phyloP scores from a whole-genome alignment of 2,113 vertebrate species.

The Pachypanchax playfairii region DNA sequence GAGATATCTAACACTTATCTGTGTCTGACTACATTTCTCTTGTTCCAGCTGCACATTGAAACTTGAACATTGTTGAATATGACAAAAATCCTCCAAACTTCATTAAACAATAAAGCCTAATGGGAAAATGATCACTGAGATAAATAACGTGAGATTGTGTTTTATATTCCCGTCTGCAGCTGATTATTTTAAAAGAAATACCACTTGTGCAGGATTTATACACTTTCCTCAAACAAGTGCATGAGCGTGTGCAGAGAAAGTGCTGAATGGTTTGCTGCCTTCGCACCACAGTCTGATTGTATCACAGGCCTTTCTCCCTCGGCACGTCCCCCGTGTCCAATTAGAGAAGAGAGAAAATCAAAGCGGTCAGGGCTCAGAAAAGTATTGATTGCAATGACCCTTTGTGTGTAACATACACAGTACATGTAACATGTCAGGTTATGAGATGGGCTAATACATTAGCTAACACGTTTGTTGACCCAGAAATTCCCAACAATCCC shows the following conservation, averaged over 20 bases:
- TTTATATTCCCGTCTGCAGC: slow-evolving; percentile 1
- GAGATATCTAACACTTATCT: slow-evolving; percentile 24
- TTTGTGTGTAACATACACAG: slow-evolving; percentile 54
- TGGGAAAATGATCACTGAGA: slow-evolving; percentile 38
- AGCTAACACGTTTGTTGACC: slow-evolving; percentile 63
- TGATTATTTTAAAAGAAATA: not conserved
- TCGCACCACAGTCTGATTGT: slow-evolving; percentile 31
- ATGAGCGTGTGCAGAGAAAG: not conserved
- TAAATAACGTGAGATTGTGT: slow-evolving; percentile 4
- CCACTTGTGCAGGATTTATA: not conserved
- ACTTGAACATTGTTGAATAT: slow-evolving; percentile 50
- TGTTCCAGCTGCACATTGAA: slow-evolving; percentile 28
- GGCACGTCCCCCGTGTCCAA: slow-evolving; percentile 53
- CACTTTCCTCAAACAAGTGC: not conserved
- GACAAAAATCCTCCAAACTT: slow-evolving; percentile 20
- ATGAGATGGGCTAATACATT: slow-evolving; percentile 70
- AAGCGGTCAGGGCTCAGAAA: slow-evolving; percentile 43
- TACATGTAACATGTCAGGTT: slow-evolving; percentile 65
- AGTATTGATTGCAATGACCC: slow-evolving; percentile 65
- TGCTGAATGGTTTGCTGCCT: slow-evolving; percentile 5
- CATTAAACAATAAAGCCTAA: slow-evolving; percentile 29
- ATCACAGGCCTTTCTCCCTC: slow-evolving; percentile 21
- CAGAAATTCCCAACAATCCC: slow-evolving; percentile 40
- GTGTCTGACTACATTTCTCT: slow-evolving; percentile 38
- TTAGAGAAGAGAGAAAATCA: slow-evolving; percentile 66